phyloP scores from a whole-genome alignment of 2,888 invertebrate species.

The Serrognathus titanus region DNA sequence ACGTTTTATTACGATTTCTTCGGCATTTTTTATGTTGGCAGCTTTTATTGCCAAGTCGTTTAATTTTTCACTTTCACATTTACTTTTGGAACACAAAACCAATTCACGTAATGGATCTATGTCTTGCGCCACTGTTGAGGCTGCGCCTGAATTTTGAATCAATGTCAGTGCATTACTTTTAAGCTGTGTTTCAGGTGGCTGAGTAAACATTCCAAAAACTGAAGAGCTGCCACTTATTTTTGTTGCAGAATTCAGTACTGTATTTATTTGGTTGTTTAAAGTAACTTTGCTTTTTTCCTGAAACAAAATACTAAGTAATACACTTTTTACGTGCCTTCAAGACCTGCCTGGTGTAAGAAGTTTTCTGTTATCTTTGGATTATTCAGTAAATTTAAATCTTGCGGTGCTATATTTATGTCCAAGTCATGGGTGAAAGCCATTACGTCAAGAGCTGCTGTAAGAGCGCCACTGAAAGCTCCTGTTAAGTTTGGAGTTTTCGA shows the following conservation, averaged over 20 bases:
- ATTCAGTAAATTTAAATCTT: conserved; percentile 37
- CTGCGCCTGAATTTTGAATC: too few relatives aligned
- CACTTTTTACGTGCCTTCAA: background rate
- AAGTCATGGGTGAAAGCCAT: conserved; percentile 73
- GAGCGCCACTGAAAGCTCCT: conserved; percentile 57
- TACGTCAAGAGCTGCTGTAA: conserved; percentile 76
- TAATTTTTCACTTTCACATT: conserved; percentile 50
- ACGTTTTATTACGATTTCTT: conserved; percentile 40
- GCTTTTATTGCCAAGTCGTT: conserved; percentile 61
- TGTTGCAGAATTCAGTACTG: conserved; percentile 1
- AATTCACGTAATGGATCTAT: conserved; percentile 64
- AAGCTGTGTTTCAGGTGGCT: conserved; percentile 35
- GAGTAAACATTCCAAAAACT: conserved; percentile 40
- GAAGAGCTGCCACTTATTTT: conserved; percentile 27
- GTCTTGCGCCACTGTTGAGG: conserved; percentile 15
- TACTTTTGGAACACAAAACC: conserved; percentile 55
- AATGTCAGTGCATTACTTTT: too few relatives aligned
- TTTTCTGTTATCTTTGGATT: conserved; percentile 20
- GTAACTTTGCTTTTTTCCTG: conserved; percentile 2
- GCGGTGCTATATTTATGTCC: conserved; percentile 28
- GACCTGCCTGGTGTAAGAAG: too few relatives aligned
- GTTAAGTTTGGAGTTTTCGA: conserved; percentile 47
- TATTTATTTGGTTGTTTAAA: background rate
- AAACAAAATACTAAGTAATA: background rate
- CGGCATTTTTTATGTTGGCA: conserved; percentile 55